Evolutionary conservation across 2,888 invertebrate species (phyloP).

Genomic region (Heliconius ethilla): DNA sequence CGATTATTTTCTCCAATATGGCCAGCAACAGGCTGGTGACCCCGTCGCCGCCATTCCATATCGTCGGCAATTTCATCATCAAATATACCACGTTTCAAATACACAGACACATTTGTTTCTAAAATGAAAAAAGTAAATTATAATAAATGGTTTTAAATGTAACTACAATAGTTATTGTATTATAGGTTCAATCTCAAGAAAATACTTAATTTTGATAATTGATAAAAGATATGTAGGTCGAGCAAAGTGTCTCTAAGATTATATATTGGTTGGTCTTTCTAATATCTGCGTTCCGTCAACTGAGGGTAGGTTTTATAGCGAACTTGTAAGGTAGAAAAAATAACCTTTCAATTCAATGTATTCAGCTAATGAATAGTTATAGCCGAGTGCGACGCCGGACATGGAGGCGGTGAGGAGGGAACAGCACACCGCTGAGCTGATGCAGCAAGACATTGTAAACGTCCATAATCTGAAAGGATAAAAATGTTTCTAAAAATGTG

Average conservation of each 20-base stretch:
- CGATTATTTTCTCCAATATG: constrained; percentile 52
- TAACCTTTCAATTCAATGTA: constrained; percentile 72
- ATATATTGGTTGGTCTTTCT: background rate
- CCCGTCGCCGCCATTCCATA: constrained; percentile 58
- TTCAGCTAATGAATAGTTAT: constrained; percentile 74
- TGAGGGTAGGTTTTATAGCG: background rate
- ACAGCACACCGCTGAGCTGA: constrained; percentile 63
- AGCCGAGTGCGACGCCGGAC: constrained; percentile 71
- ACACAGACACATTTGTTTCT: constrained; percentile 73
- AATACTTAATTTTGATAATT: background rate
- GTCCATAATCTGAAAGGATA: constrained; percentile 59
- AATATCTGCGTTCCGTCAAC: background rate
- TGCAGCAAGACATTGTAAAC: constrained; percentile 69
- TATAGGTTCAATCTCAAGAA: too few relatives aligned
- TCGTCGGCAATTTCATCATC: constrained; percentile 65
- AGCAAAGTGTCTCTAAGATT: background rate
- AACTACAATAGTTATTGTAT: background rate
- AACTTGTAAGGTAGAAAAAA: constrained; percentile 10
- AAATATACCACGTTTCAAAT: constrained; percentile 70
- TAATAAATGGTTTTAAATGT: background rate
- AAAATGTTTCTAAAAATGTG: background rate
- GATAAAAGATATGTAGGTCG: too few relatives aligned
- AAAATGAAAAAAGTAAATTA: constrained; percentile 34
- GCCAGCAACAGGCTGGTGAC: constrained; percentile 52
- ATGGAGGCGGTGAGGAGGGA: constrained; percentile 58